phyloP scores from a whole-genome alignment of 2,797 vertebrate genomes.

The Poecilia wingei region DNA sequence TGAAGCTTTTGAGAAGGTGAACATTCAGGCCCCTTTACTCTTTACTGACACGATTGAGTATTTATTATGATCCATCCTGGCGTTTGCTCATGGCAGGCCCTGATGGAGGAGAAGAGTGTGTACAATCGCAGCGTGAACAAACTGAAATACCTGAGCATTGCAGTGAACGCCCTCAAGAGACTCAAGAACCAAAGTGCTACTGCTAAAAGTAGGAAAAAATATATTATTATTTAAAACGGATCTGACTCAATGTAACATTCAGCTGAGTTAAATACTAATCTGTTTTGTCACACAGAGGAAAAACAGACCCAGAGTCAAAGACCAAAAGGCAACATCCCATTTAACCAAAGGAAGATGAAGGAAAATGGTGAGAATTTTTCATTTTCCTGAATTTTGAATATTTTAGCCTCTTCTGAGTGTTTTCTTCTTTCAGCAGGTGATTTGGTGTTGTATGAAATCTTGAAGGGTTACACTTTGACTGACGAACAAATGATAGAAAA shows the following conservation, averaged over 20 bases:
- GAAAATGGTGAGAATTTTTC: slow-evolving; percentile 63
- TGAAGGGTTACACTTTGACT: slow-evolving; percentile 82
- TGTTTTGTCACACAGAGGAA: slow-evolving; percentile 62
- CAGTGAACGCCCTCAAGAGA: slow-evolving; percentile 85
- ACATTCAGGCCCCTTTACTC: not conserved
- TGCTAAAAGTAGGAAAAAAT: slow-evolving; percentile 65
- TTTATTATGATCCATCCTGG: rapidly evolving
- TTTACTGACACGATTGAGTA: not conserved
- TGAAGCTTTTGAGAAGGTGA: slow-evolving; percentile 87
- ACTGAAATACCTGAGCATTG: slow-evolving; percentile 86
- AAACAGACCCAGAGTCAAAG: slow-evolving; percentile 48
- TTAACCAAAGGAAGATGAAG: slow-evolving; percentile 61
- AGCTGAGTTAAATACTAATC: not conserved
- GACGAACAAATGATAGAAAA: slow-evolving; percentile 80
- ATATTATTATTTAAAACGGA: not conserved
- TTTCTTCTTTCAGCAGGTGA: slow-evolving; percentile 57
- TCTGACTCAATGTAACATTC: not conserved
- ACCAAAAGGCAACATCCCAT: slow-evolving; percentile 75
- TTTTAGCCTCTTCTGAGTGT: not conserved
- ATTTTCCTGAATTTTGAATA: slow-evolving; percentile 5
- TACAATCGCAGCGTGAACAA: slow-evolving; percentile 85
- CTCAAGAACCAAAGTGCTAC: slow-evolving; percentile 79
- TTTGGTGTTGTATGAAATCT: slow-evolving; percentile 71
- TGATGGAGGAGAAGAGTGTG: slow-evolving; percentile 82
- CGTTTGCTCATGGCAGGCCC: slow-evolving; percentile 69